Conservation (phyloP, 2,888 invertebrate genomes). For the Anagyrus pseudococci region DNA sequence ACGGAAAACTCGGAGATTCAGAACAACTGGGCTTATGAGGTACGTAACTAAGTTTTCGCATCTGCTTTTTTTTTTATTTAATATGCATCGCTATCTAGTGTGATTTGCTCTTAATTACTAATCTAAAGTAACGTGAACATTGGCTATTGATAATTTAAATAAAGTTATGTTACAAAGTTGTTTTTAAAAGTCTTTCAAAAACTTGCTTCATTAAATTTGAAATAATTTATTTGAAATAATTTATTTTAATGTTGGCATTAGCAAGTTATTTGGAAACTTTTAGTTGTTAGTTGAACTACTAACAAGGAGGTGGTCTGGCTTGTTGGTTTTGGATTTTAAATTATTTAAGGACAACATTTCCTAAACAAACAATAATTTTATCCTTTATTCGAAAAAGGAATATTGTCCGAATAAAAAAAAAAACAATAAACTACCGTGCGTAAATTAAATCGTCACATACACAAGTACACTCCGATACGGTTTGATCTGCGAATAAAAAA, state of each 20-base stretch:
- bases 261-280: conserved; percentile 9
- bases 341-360: too few species aligned
- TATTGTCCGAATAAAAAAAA: too few species aligned
- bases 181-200: too few species aligned
- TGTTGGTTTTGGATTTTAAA: not conserved
- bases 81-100: not conserved
- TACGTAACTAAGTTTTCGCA: conserved; percentile 42
- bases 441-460: too few species aligned
- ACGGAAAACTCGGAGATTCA: conserved; percentile 51
- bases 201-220: too few species aligned
- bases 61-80: conserved; percentile 20
- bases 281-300: conserved; percentile 2
- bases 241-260: not conserved
- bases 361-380: too few species aligned
- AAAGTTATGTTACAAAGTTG: too few species aligned
- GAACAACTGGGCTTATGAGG: conserved; percentile 60
- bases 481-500: too few species aligned
- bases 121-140: conserved; percentile 18
- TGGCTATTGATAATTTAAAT: too few species aligned
- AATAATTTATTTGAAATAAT: not conserved
- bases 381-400: too few species aligned
- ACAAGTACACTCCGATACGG: too few species aligned
- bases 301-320: conserved; percentile 9
- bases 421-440: too few species aligned
- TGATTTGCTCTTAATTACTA: conserved; percentile 18